Conservation (phyloP, 2,888 invertebrate genomes). For the Hydriomena furcata region DNA sequence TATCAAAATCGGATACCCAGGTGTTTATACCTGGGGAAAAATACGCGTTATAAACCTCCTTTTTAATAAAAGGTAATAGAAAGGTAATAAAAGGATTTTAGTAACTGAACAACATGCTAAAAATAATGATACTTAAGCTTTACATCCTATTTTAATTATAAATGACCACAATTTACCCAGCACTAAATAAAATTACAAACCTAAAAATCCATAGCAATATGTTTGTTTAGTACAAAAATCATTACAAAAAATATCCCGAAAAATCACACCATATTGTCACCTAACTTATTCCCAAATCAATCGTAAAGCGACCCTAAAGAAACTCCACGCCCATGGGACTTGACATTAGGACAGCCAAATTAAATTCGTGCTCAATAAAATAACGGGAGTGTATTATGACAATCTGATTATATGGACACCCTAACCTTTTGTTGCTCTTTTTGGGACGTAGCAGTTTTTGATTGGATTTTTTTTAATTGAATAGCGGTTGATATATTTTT, state of each 20-base stretch:
- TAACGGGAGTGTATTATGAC: slow-evolving; percentile 67
- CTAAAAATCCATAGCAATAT: neutral
- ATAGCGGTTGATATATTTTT: slow-evolving; percentile 46
- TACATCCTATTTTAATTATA: too few species aligned
- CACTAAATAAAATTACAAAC: too few species aligned
- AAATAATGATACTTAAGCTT: too few species aligned
- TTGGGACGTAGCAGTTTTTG: slow-evolving; percentile 27
- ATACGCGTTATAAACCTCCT: too few species aligned
- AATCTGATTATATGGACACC: slow-evolving; percentile 38
- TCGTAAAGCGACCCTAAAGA: slow-evolving; percentile 45
- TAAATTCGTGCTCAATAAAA: slow-evolving; percentile 71
- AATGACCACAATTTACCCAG: too few species aligned
- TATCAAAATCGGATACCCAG: too few species aligned
- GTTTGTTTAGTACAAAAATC: neutral
- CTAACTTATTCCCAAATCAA: slow-evolving; percentile 51
- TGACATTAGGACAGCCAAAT: slow-evolving; percentile 62
- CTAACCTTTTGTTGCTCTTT: slow-evolving; percentile 33
- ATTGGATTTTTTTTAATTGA: slow-evolving; percentile 33
- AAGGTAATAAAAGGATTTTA: too few species aligned
- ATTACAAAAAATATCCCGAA: slow-evolving; percentile 26
- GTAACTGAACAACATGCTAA: too few species aligned
- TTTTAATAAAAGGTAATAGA: too few species aligned
- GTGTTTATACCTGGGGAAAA: too few species aligned
- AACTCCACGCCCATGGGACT: slow-evolving; percentile 42
- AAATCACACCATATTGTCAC: slow-evolving; percentile 58